Evolutionary conservation across 2,797 vertebrate genomes (phyloP), one percentile per base, ranked within the genome.

Genomic region (Pterois miles): DNA sequence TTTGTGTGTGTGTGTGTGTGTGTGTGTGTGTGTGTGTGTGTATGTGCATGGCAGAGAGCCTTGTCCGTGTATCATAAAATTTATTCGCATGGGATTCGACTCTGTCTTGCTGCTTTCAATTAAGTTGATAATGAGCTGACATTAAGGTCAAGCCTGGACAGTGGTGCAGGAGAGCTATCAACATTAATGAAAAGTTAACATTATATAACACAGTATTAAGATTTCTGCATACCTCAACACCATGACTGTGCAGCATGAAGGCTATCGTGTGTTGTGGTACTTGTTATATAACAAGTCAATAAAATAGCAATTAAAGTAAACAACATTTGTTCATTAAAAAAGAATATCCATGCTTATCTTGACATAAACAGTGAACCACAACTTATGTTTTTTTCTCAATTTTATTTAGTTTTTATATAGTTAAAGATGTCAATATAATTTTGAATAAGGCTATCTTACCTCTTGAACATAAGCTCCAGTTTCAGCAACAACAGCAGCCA

Each of bases 51-150:
- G 9, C 52, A 33, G 57, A 71, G 22, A 65, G 62, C 27, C 56
- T 70, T 71, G 71, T 74, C 80, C 53, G 65, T 11, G 2, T 29
- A 59, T 80, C 56, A 59, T 62, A 75, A 83, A 83, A 82, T 69
- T 66, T 78, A 46, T 67, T 70, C 72, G 10, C 34, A 54, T 27
- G 62, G 50, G 73, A 81, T 63, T 84, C 71, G 81, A 66, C 74
- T 86, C 48, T 62, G 67, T 74, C 70, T 85, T 62, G 54, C 57
- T 85, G 81, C 84, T 84, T 91, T 89, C 83, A 89, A 90, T 91
- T 89, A 90, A 65, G 71, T 52, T 52, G 78, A 64, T 89, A 90
- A 90, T 86, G 88, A 89, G 89, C 86, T 83, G 89, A 81, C 88
- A 87, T 88, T 85, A 84, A 86, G 86, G 86, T 89, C 85, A 82